A percentile compares a stretch with the other conserved stretches of the same genome.
These are phyloP conservation scores for Epinotia brunnichana DNA, from an alignment of 2,888 invertebrate species.

Conservation along the genomic window DNA sequence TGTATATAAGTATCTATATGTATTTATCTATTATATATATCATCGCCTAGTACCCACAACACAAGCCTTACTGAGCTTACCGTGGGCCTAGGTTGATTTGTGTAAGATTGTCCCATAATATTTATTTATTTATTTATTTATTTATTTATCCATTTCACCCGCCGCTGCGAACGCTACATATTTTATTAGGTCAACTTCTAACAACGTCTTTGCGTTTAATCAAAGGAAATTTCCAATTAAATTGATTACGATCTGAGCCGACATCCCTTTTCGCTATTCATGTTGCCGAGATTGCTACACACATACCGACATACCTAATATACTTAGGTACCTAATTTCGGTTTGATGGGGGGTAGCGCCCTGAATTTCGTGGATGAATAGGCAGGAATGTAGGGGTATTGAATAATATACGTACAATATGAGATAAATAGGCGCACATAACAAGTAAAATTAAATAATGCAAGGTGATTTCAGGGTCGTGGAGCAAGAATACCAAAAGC, in stretches of 20 bases:
- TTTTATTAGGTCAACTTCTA: conserved; percentile 84
- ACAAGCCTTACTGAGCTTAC: no score
- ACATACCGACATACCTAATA: conserved; percentile 13
- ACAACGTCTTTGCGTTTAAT: conserved; percentile 84
- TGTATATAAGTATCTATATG: no score
- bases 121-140: no score
- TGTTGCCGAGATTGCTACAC: conserved; percentile 26
- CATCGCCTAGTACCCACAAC: no score
- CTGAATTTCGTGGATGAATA: not conserved
- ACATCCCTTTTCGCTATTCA: conserved; percentile 46
- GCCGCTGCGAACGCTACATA: conserved; percentile 62
- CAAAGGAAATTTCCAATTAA: conserved; percentile 85
- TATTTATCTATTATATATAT: no score
- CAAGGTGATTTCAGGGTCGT: no score
- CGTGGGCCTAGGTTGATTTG: no score
- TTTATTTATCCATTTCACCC: not conserved
- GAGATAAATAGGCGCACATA: no score
- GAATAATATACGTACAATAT: not conserved
- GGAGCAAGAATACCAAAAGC: no score
- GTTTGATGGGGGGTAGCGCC: not conserved
- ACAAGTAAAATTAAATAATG: no score
- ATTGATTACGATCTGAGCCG: conserved; percentile 78
- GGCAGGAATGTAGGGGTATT: not conserved
- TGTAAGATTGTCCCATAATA: no score
- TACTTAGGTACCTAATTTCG: conserved; percentile 19